Conservation (phyloP, 2,113 vertebrate species). For the Eulemur rufifrons region DNA sequence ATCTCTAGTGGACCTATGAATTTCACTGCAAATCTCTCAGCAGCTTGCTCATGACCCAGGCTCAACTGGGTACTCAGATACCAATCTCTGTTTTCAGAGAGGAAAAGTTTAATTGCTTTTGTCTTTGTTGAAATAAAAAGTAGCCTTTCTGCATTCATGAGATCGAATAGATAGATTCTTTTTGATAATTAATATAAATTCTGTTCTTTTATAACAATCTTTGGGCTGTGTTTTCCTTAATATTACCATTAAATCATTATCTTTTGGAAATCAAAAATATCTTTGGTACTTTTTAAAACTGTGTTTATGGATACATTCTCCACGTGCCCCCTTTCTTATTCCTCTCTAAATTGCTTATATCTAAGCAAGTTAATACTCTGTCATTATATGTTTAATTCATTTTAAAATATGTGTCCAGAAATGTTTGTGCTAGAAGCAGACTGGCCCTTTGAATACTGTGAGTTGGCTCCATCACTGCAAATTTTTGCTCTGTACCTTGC, state of each 20-base stretch:
- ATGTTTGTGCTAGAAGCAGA: not conserved
- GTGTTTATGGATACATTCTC: not conserved
- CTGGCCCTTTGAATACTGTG: not conserved
- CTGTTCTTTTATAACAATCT: not conserved
- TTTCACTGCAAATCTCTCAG: not conserved
- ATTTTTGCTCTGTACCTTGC: not conserved
- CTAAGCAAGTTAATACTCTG: slow-evolving; percentile 27
- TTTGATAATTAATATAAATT: not conserved
- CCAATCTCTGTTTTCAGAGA: not conserved
- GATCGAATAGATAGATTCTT: not conserved
- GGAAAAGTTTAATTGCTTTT: not conserved
- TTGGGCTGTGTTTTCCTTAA: not conserved
- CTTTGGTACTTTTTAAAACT: not conserved
- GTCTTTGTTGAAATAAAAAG: slow-evolving; percentile 16
- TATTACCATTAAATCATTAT: not conserved
- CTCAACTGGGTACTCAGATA: not conserved
- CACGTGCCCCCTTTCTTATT: not conserved
- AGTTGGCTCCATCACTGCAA: not conserved
- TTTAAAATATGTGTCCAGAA: slow-evolving; percentile 18
- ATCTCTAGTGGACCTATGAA: not conserved
- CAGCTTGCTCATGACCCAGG: not conserved
- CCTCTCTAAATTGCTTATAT: slow-evolving; percentile 2
- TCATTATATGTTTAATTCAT: not conserved
- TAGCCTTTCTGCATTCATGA: not conserved
- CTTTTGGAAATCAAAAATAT: slow-evolving; percentile 8